These are phyloP conservation scores for Malthinus flaveolus DNA, from an alignment of 2,888 invertebrate genomes.

Conservation along the genomic window DNA sequence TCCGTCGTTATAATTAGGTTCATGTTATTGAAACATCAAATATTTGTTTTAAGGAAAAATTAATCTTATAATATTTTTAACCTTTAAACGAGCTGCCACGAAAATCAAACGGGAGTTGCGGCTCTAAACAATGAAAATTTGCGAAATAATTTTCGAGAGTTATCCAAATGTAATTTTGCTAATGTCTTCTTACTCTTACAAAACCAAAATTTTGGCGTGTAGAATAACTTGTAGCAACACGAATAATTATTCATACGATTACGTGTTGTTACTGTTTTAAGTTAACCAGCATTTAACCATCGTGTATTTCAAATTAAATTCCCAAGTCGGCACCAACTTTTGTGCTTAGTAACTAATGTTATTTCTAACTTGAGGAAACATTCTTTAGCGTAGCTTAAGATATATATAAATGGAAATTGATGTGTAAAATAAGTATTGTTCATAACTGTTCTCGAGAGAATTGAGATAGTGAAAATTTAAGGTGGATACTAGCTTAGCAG, in stretches of 20 bases:
- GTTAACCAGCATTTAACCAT: not conserved
- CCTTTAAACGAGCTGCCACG: too few species aligned
- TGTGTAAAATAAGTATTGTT: constrained; percentile 21
- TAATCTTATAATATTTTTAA: not conserved
- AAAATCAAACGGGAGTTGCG: too few species aligned
- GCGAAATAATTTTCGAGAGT: too few species aligned
- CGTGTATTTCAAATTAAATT: constrained; percentile 3
- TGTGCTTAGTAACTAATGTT: constrained; percentile 7
- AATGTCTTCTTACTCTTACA: not conserved
- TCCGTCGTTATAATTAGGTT: constrained; percentile 9
- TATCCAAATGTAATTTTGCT: not conserved
- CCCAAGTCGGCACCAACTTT: not conserved
- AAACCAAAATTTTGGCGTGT: not conserved
- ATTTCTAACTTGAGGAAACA: constrained; percentile 6
- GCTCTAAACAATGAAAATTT: too few species aligned
- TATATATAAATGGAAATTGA: constrained; percentile 22
- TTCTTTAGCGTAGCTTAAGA: constrained; percentile 11
- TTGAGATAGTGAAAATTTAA: constrained; percentile 28
- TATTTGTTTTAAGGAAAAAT: not conserved
- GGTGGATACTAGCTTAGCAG: constrained; percentile 24
- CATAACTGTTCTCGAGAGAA: constrained; percentile 24
- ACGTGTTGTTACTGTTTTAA: not conserved
- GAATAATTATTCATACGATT: not conserved
- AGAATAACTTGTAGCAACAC: not conserved
- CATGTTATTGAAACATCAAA: constrained; percentile 4